Percentiles rank a stretch among this genome's conserved stretches.
Conservation (phyloP, 2,113 vertebrate genomes). For the Rafetus swinhoei region DNA sequence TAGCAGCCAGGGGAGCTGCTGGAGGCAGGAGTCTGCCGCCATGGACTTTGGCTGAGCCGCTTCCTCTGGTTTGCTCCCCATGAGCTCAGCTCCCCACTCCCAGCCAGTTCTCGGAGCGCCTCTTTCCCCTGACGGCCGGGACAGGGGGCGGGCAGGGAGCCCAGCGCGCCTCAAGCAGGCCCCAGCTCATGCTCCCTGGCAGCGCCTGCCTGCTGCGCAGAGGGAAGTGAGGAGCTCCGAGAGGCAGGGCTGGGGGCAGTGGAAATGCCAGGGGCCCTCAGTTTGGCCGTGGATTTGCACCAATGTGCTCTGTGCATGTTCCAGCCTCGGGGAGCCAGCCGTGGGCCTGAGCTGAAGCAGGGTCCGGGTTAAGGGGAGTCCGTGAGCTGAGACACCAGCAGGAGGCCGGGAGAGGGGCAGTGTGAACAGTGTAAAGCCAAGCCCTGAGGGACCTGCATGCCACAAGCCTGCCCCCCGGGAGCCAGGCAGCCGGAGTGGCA, state of each 20-base stretch:
- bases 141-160: too few species aligned
- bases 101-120: neutral
- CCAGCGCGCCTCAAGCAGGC: neutral
- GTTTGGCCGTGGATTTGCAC: neutral
- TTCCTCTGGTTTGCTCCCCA: neutral
- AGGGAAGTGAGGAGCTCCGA: too few species aligned
- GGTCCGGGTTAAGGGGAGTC: neutral
- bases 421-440: neutral
- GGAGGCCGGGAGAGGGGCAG: neutral
- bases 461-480: too few species aligned
- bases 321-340: neutral
- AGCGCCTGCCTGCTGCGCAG: neutral
- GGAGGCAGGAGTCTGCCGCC: neutral
- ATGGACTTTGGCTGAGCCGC: neutral
- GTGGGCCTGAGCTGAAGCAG: neutral
- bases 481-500: neutral
- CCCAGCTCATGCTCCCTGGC: neutral
- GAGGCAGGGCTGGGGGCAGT: neutral
- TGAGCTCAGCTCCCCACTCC: neutral
- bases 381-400: neutral
- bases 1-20: accelerated
- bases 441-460: neutral
- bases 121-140: neutral
- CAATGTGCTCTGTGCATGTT: neutral
- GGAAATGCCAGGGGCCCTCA: neutral